Conservation (phyloP, 2,797 vertebrate species). For the Sciurus vulgaris region DNA sequence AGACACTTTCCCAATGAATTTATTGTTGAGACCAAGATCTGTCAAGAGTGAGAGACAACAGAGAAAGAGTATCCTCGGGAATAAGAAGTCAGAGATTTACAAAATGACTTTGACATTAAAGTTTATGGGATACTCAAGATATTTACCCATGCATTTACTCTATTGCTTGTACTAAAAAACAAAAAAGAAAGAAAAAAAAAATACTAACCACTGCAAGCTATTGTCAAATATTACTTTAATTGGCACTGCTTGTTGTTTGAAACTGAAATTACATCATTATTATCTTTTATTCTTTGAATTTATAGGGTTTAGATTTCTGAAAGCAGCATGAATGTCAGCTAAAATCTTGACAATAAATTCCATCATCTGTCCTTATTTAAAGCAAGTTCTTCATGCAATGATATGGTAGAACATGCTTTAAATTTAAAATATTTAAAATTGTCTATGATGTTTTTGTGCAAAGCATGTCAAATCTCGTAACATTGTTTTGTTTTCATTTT, state of each 20-base stretch:
- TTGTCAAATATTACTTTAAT: slow-evolving; percentile 83
- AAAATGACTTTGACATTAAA: slow-evolving; percentile 84
- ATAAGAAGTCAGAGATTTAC: slow-evolving; percentile 83
- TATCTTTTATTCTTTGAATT: slow-evolving; percentile 78
- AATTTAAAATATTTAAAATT: slow-evolving; percentile 76
- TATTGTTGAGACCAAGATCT: slow-evolving; percentile 95
- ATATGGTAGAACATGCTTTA: slow-evolving; percentile 67
- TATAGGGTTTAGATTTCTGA: slow-evolving; percentile 84
- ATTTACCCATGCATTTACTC: slow-evolving; percentile 88
- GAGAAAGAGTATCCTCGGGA: slow-evolving; percentile 76
- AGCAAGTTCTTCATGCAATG: slow-evolving; percentile 78
- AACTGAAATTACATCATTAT: slow-evolving; percentile 81
- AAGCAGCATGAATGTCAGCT: slow-evolving; percentile 82
- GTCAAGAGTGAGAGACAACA: slow-evolving; percentile 89
- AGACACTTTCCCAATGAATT: slow-evolving; percentile 96
- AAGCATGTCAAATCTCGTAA: slow-evolving; percentile 85
- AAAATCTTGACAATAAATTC: slow-evolving; percentile 81
- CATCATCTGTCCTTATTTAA: slow-evolving; percentile 75
- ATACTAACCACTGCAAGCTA: slow-evolving; percentile 84
- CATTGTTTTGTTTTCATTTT: slow-evolving; percentile 82
- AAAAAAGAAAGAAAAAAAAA: background rate
- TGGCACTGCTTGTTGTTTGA: slow-evolving; percentile 84
- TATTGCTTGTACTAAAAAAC: slow-evolving; percentile 85
- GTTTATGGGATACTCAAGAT: slow-evolving; percentile 89
- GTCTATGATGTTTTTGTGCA: slow-evolving; percentile 81